Evolutionary conservation across 2,888 invertebrate genomes (phyloP).

Genomic region (Argyresthia albistria): DNA sequence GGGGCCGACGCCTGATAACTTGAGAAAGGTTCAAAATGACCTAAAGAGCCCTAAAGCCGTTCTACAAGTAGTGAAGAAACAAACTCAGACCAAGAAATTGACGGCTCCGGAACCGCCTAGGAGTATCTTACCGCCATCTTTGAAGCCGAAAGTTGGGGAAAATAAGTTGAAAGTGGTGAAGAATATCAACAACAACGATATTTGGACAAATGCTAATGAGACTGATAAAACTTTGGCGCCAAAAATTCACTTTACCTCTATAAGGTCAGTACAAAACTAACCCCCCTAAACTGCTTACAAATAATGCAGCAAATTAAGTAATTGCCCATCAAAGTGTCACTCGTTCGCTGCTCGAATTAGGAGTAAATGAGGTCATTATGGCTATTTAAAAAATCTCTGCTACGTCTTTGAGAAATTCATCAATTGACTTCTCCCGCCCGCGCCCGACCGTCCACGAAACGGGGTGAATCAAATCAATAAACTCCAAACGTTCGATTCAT

Average conservation of each 20-base stretch:
- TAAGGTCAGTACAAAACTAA: not conserved
- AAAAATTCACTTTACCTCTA: not conserved
- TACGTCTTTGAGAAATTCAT: no score
- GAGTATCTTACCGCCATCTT: conserved; percentile 44
- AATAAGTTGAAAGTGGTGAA: conserved; percentile 42
- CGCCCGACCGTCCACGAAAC: no score
- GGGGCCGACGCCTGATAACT: conserved; percentile 11
- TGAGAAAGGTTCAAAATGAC: conserved; percentile 28
- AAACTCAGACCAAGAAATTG: conserved; percentile 17
- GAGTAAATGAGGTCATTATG: no score
- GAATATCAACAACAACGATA: conserved; percentile 59
- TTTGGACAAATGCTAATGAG: conserved; percentile 47
- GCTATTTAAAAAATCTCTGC: no score
- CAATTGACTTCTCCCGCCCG: no score
- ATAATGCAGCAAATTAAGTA: no score
- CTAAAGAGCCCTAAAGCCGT: conserved; percentile 39
- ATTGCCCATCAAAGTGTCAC: no score
- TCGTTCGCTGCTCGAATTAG: no score
- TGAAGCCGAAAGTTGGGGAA: conserved; percentile 38
- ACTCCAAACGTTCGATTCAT: no score
- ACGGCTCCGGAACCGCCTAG: conserved; percentile 3
- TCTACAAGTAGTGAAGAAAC: conserved; percentile 51
- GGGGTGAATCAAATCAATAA: no score
- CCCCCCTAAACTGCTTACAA: no score
- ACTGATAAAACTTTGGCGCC: not conserved